Conservation (phyloP, 37 sponge, comb jelly and placozoan genomes). For the Beroe forskalii region DNA sequence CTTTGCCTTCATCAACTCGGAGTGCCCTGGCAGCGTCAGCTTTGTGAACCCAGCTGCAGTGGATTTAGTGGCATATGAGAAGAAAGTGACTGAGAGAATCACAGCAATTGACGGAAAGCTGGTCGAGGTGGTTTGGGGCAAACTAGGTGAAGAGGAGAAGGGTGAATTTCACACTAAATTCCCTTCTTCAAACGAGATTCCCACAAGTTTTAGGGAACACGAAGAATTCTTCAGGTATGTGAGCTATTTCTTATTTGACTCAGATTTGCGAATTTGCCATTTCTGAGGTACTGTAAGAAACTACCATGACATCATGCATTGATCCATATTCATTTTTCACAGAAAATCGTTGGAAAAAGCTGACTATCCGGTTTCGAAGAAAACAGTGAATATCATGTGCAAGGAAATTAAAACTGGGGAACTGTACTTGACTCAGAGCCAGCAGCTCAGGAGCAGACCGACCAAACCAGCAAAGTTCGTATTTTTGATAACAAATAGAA, state of each 20-base stretch:
- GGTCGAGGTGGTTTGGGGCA: constrained; percentile 6
- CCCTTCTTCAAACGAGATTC: too few relatives aligned
- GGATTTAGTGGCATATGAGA: constrained; percentile 30
- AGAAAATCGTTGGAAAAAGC: neutral
- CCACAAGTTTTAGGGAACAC: too few relatives aligned
- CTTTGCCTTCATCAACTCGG: constrained; percentile 1
- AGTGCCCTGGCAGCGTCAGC: neutral
- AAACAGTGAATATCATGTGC: constrained; percentile 7
- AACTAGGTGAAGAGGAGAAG: constrained; percentile 19
- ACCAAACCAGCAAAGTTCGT: neutral
- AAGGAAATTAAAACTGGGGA: constrained; percentile 20
- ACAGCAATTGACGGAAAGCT: constrained; percentile 1
- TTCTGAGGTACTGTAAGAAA: too few relatives aligned
- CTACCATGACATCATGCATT: too few relatives aligned
- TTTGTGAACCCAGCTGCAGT: constrained; percentile 54
- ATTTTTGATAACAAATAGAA: too few relatives aligned
- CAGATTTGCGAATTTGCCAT: too few relatives aligned
- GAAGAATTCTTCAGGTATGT: too few relatives aligned
- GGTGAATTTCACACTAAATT: too few relatives aligned
- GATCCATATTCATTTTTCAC: too few relatives aligned
- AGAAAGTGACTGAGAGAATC: neutral
- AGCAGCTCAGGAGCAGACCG: constrained; percentile 29
- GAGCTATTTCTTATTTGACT: too few relatives aligned
- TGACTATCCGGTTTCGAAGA: constrained; percentile 20
- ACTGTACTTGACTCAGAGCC: constrained; percentile 31